Conservation (phyloP, 1,140 invertebrate genomes). For the Xylocopa sonorina region DNA sequence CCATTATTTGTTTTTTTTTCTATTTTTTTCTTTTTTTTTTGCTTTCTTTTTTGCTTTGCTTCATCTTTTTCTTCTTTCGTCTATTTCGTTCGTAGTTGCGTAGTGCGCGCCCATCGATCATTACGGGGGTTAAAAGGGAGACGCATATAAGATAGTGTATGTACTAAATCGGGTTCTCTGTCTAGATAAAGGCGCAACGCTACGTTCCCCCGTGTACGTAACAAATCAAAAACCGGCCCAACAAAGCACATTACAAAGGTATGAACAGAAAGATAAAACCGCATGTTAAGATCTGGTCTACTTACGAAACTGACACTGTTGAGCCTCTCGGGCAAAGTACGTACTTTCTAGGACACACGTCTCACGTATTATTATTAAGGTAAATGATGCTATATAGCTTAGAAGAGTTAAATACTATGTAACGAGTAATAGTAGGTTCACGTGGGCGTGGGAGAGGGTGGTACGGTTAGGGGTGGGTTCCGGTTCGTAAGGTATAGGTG, state of each 20-base stretch:
- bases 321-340: slow-evolving; percentile 79
- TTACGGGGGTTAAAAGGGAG: slow-evolving; percentile 22
- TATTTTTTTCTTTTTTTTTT: not conserved
- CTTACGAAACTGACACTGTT: slow-evolving; percentile 82
- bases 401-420: slow-evolving; percentile 79
- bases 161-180: slow-evolving; percentile 36
- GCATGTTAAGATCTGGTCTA: slow-evolving; percentile 78
- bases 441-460: not conserved
- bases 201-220: slow-evolving; percentile 41
- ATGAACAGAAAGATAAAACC: slow-evolving; percentile 54
- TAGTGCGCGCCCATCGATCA: slow-evolving; percentile 26
- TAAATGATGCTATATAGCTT: slow-evolving; percentile 77
- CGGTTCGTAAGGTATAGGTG: slow-evolving; percentile 66
- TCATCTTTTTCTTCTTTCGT: not conserved
- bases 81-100: slow-evolving; percentile 15
- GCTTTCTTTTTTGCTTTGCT: not conserved
- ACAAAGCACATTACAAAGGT: slow-evolving; percentile 57
- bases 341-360: slow-evolving; percentile 81
- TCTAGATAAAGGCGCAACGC: slow-evolving; percentile 48
- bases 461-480: slow-evolving; percentile 31
- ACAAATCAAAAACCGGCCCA: slow-evolving; percentile 77
- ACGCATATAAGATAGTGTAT: slow-evolving; percentile 4
- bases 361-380: slow-evolving; percentile 81
- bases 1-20: not conserved
- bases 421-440: slow-evolving; percentile 69